Evolutionary conservation across 1,140 invertebrate genomes (phyloP).

Genomic region (Euschistus heros): DNA sequence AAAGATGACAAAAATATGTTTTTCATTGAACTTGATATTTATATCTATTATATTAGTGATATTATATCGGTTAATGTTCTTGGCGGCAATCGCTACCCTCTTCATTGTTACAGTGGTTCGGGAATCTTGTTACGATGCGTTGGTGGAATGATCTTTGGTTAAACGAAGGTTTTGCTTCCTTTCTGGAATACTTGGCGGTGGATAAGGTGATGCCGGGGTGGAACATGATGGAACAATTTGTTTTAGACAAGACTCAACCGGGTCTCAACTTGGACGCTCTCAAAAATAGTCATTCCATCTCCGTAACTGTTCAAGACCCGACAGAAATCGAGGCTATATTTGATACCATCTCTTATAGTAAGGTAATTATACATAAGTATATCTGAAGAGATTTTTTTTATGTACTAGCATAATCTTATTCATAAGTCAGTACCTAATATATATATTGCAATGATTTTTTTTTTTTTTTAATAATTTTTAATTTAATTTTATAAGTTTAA

Average conservation of each 20-base stretch:
- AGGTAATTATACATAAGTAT: conserved; percentile 51
- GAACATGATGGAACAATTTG: conserved; percentile 51
- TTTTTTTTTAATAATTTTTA: too few relatives aligned
- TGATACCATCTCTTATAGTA: conserved; percentile 76
- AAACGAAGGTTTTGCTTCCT: conserved; percentile 79
- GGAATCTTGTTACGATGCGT: conserved; percentile 78
- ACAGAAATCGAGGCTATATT: conserved; percentile 78
- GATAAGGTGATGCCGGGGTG: conserved; percentile 44
- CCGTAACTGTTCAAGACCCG: conserved; percentile 65
- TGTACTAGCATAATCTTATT: too few relatives aligned
- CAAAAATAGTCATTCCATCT: conserved; percentile 70
- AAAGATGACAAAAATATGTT: too few relatives aligned
- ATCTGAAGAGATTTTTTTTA: too few relatives aligned
- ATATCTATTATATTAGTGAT: too few relatives aligned
- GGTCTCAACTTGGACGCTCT: conserved; percentile 64
- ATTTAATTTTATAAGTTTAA: too few relatives aligned
- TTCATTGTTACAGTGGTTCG: conserved; percentile 58
- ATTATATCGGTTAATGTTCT: too few relatives aligned
- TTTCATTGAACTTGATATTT: too few relatives aligned
- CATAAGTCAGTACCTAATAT: too few relatives aligned
- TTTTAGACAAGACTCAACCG: conserved; percentile 52
- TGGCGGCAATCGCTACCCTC: conserved; percentile 25
- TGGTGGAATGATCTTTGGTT: conserved; percentile 85
- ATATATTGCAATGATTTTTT: too few relatives aligned
- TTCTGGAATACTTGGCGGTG: conserved; percentile 63